Evolutionary conservation across 92 coral and sea anemone genomes (phyloP).

Genomic region (Zoanthus solanderi): DNA sequence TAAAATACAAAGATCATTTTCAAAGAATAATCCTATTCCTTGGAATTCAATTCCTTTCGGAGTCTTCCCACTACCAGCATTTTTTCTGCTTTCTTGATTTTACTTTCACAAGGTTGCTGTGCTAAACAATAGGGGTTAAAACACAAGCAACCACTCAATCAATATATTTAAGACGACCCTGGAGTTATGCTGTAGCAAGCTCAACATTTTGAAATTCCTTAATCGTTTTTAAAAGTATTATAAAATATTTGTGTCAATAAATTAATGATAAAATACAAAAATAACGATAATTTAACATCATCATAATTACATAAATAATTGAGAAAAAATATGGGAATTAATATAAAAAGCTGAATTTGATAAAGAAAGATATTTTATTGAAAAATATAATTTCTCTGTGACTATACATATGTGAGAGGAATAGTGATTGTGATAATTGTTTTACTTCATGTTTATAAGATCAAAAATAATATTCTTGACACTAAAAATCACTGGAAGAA

Average conservation of each 20-base stretch:
- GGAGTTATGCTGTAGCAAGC: not conserved
- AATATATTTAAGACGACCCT: not conserved
- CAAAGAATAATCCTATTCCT: constrained; percentile 55
- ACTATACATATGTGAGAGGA: not conserved
- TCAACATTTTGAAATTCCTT: not conserved
- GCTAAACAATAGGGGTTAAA: constrained; percentile 19
- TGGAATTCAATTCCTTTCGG: constrained; percentile 26
- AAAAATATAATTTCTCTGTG: not conserved
- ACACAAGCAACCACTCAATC: not conserved
- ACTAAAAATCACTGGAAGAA: not conserved
- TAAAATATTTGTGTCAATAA: not conserved
- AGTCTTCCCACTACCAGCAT: constrained; percentile 34
- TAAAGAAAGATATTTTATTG: not conserved
- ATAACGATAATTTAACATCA: not conserved
- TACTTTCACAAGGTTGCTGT: constrained; percentile 46
- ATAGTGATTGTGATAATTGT: not conserved
- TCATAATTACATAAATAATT: not conserved
- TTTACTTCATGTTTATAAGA: not conserved
- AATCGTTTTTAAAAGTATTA: not conserved
- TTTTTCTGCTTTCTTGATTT: constrained; percentile 46
- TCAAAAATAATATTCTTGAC: not conserved
- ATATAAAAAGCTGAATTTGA: too few relatives aligned
- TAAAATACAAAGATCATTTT: constrained; percentile 51
- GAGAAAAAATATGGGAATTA: not conserved
- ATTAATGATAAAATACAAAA: not conserved